phyloP scores from a whole-genome alignment of 2,797 vertebrate species.

The Aeoliscus strigatus region DNA sequence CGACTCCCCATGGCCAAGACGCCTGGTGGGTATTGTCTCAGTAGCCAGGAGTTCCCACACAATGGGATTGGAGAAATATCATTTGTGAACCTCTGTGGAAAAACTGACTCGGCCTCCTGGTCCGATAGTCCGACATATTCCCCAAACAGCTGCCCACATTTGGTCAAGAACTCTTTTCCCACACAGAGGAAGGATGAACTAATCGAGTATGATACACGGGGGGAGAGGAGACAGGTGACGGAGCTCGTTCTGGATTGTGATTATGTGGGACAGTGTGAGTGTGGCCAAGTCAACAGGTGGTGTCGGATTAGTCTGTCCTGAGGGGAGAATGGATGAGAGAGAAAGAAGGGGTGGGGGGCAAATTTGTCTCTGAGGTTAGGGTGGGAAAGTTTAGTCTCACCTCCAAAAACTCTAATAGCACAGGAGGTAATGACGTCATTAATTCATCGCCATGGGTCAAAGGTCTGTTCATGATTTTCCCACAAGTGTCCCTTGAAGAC shows the following conservation, averaged over 20 bases:
- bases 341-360: constrained; percentile 25
- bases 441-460: too few species aligned
- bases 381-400: too few species aligned
- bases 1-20: constrained; percentile 17
- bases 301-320: constrained; percentile 62
- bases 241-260: constrained; percentile 44
- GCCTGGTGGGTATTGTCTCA: constrained; percentile 8
- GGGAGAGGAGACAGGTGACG: constrained; percentile 23
- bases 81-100: constrained; percentile 13
- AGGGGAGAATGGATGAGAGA: constrained; percentile 45
- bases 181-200: constrained; percentile 31
- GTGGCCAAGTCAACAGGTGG: constrained; percentile 69
- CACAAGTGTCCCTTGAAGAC: too few species aligned
- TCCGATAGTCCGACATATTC: constrained; percentile 14
- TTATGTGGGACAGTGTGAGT: constrained; percentile 50
- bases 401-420: too few species aligned
- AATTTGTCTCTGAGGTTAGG: constrained; percentile 24
- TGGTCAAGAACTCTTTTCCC: constrained; percentile 46
- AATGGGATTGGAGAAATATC: constrained; percentile 7
- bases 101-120: not conserved
- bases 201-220: constrained; percentile 40
- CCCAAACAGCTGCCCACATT: constrained; percentile 28
- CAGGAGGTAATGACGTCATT: too few species aligned
- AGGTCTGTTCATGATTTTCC: too few species aligned
- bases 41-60: constrained; percentile 15